Evolutionary conservation across 2,888 invertebrate genomes (phyloP).

Genomic region (Rhagophthalmus giganteus): DNA sequence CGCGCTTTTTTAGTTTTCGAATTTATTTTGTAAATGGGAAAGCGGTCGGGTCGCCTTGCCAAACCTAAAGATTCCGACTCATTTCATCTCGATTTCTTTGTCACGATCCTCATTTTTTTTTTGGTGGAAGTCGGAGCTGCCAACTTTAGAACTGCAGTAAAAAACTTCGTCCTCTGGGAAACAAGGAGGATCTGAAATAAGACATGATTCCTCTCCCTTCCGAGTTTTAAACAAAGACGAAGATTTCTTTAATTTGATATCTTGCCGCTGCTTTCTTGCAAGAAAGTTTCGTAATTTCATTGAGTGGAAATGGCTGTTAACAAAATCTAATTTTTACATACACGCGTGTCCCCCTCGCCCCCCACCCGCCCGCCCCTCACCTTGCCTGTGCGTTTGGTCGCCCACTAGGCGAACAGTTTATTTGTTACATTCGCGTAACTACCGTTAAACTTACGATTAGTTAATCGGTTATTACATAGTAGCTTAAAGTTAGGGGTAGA

Average conservation of each 20-base stretch:
- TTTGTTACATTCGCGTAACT: too few species aligned
- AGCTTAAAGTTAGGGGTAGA: slow-evolving; percentile 18
- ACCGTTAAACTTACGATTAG: too few species aligned
- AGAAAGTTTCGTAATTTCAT: slow-evolving; percentile 30
- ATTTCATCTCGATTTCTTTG: slow-evolving; percentile 52
- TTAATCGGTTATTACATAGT: slow-evolving; percentile 15
- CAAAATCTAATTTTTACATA: slow-evolving; percentile 22
- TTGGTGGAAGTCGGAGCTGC: slow-evolving; percentile 42
- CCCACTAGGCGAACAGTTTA: too few species aligned
- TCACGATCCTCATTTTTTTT: slow-evolving; percentile 50
- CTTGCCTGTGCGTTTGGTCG: too few species aligned
- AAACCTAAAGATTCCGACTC: slow-evolving; percentile 48
- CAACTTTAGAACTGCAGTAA: slow-evolving; percentile 50
- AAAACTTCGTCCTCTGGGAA: slow-evolving; percentile 50
- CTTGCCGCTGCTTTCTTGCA: slow-evolving; percentile 14
- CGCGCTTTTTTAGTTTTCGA: slow-evolving; percentile 40
- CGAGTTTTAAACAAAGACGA: slow-evolving; percentile 43
- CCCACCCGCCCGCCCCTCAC: too few species aligned
- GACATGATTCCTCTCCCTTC: slow-evolving; percentile 44
- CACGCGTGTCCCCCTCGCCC: too few species aligned
- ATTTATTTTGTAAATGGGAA: slow-evolving; percentile 51
- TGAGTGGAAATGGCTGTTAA: slow-evolving; percentile 21
- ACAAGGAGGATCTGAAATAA: slow-evolving; percentile 46
- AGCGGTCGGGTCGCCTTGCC: slow-evolving; percentile 50
- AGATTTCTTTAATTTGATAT: slow-evolving; percentile 44